Base-by-base conservation (phyloP, 2,113 vertebrate species). In the Neolamprologus sp. region DNA sequence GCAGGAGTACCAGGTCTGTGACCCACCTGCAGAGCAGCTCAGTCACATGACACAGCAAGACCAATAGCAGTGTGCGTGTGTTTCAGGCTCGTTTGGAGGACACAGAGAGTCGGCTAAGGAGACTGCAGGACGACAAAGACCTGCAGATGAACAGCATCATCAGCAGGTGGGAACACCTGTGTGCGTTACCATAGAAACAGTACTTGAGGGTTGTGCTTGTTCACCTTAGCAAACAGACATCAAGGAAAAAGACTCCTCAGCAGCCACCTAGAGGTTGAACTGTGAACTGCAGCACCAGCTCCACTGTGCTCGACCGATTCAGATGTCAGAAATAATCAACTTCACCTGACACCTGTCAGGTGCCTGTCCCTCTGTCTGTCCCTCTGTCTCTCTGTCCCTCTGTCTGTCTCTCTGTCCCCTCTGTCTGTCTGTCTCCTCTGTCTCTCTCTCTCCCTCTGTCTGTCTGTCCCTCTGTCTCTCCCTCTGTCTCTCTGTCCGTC, bases 61-160 rank as follows among this genome's bases (percentile, higher is more conserved):
- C 68, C 55, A 37, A 40, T 8, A 17, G 7, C 16, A 31, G 47
- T 71, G 26, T 84, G 28, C 42, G 49, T 89, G 13, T 81, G 54
- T 89, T 55, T 54, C 85, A 95, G 96, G 97, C 97, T 1, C 96
- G 98, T 55, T 94, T 99, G 93, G 98, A 99, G 95, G 98, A 99
- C 95, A 98, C 98, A 0, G 98, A 99, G 95, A 98, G 98, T 73
- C 85, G 98, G 35, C 97, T 99, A 88, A 97, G 98, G 37, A 94
- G 98, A 33, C 98, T 99, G 92, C 99, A 99, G 94, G 99, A 99
- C 3, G 98, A 99, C 91, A 99, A 99, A 94, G 98, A 99, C 88
- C 97, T 98, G 31, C 99, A 99, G 97, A 99, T 99, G 98, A 99
- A 99, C 94, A 98, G 98, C 96, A 99, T 99, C 95, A 99, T 99